Percentiles rank a stretch among this genome's conserved stretches.
Evolutionary conservation across 2,113 vertebrate species (phyloP).

Genomic region (Limnothrissa miodon): DNA sequence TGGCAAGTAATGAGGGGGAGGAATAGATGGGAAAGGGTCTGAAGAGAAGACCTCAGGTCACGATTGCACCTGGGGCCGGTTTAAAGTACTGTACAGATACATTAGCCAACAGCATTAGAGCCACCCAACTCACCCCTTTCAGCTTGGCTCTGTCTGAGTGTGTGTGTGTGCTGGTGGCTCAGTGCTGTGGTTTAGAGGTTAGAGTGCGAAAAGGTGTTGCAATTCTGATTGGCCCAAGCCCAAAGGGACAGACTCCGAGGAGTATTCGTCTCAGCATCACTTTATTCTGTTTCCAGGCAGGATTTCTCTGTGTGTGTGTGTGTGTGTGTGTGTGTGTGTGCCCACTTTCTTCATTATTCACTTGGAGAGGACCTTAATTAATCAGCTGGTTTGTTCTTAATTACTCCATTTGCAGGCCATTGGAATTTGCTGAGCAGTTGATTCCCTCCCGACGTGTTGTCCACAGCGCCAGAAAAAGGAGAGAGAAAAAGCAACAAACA

Average conservation of each 20-base stretch:
- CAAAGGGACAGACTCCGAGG: slow-evolving; percentile 14
- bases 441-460: slow-evolving; percentile 11
- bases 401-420: slow-evolving; percentile 32
- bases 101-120: too few species aligned
- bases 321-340: slow-evolving; percentile 11
- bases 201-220: neutral
- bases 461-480: slow-evolving; percentile 20
- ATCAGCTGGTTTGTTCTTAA: slow-evolving; percentile 34
- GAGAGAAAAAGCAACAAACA: neutral
- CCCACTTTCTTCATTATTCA: slow-evolving; percentile 32
- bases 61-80: too few species aligned
- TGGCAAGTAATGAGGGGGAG: too few species aligned
- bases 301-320: neutral
- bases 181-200: neutral
- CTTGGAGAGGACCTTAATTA: slow-evolving; percentile 35
- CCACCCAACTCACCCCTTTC: neutral
- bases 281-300: neutral
- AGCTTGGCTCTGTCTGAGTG: slow-evolving; percentile 15
- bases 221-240: neutral
- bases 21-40: too few species aligned
- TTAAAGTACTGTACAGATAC: too few species aligned
- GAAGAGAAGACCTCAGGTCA: too few species aligned
- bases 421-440: slow-evolving; percentile 10
- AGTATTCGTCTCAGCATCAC: neutral
- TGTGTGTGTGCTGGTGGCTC: neutral